Base-by-base conservation (phyloP, 2,797 vertebrate genomes). In the Rachycentron canadum region DNA sequence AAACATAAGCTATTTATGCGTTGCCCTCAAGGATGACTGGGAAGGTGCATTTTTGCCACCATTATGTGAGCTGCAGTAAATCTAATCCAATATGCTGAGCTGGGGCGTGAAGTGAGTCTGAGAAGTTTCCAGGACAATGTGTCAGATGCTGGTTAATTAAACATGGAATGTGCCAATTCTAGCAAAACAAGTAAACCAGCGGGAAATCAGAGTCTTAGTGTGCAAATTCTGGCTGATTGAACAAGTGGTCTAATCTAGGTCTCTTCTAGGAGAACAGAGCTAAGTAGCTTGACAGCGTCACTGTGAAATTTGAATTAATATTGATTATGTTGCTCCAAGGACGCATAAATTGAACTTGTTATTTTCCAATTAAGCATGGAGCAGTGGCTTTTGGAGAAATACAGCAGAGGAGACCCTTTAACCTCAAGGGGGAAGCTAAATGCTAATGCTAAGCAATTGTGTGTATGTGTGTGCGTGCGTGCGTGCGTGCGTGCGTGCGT, bases 221-320 rank as follows among this genome's bases (percentile, higher is more conserved):
- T 78, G 74, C 78, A 88, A 87, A 87, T 85, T 71, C 72, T 63
- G 75, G n/a, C 71, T 90, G 91, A 91, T 88, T 88, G 84, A 90
- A 90, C 90, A 91, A 93, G 90, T 82, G 83, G 82, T 82, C 76
- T 73, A 89, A 93, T 91, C 81, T 79, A 67, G 76, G 77, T 76
- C 78, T 83, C 74, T 80, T 87, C 79, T 82, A 81, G 62, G 60
- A 80, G 82, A 88, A 89, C 81, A 69, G 57, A 66, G 72, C 78
- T 83, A 89, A 91, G 88, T 86, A 83, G 86, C 83, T 82, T 72
- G 78, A 88, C 73, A 6, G 65, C 66, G 12, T 89, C 79, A 69
- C 89, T 84, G 89, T 94, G 89, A 93, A 93, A 93, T 93, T 84
- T 84, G 83, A 94, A 94, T 93, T 91, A 91, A 87, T 93, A 92